Evolutionary conservation across 2,113 vertebrate species (phyloP).

Genomic region (Dinomys branickii): DNA sequence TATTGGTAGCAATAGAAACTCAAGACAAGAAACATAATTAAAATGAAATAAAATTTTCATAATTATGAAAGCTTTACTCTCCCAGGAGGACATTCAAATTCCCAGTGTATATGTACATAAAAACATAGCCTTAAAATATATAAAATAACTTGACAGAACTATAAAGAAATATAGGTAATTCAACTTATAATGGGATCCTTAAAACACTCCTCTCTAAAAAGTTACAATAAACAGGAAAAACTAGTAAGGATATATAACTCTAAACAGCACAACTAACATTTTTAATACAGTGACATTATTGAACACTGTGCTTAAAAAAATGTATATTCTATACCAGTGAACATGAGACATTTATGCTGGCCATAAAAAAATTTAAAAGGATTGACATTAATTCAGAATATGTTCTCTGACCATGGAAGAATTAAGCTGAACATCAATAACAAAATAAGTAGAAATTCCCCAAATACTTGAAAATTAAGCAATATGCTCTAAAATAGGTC

Average conservation of each 20-base stretch:
- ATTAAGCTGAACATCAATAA: constrained; percentile 67
- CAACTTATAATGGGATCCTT: background rate
- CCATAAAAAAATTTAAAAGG: constrained; percentile 56
- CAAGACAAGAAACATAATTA: background rate
- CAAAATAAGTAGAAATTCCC: constrained; percentile 65
- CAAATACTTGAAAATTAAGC: constrained; percentile 69
- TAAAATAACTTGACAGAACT: background rate
- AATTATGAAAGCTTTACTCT: background rate
- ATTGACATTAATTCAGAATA: constrained; percentile 52
- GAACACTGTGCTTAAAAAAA: background rate
- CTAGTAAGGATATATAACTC: background rate
- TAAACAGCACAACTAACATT: background rate
- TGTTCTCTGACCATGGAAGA: constrained; percentile 63
- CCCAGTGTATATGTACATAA: background rate
- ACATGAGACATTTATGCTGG: constrained; percentile 40
- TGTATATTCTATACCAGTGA: background rate
- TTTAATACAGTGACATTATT: background rate
- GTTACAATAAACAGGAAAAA: background rate
- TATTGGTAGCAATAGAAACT: background rate
- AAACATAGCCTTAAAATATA: background rate
- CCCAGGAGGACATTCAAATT: background rate
- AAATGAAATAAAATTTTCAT: background rate
- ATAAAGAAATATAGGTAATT: background rate
- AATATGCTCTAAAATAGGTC: constrained; percentile 71
- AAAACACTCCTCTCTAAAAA: background rate